Evolutionary conservation across 2,888 invertebrate genomes (phyloP), one percentile per base, ranked within the genome.

Genomic region (Isoperla grammatica): DNA sequence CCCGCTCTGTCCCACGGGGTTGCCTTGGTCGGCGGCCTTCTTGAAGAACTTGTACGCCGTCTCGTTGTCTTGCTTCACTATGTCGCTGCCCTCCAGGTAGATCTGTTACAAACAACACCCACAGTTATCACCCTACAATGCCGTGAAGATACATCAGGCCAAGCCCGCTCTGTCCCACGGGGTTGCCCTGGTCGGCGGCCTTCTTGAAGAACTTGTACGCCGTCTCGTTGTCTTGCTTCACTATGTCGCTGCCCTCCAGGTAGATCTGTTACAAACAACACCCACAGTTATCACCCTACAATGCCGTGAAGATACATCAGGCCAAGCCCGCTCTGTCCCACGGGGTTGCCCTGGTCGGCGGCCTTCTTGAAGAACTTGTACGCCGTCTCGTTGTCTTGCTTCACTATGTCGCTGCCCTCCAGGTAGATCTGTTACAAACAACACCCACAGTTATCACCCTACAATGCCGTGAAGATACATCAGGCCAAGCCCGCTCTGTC

Each of bases 71-170:
- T 95, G 89, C 67, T 90, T 88, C 5, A 97, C 90, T 56, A 89
- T 89, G 68, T 91, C 91, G 62, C 93, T 95, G 0, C 98, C 99
- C 75, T 99, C 98, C 54, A 98, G 78, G 74, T 95, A 97, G 73
- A 99, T 96, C 89, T 92, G 71, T 4, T 6, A 29, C 29, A 4
- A 29, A 8, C 5, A 8, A 29, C 29, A 29, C 29, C n/a, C n/a
- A n/a, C n/a, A n/a, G n/a, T n/a, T n/a, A n/a, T n/a, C n/a, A n/a
- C n/a, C n/a, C n/a, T n/a, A n/a, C n/a, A n/a, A n/a, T 83, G 0
- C 98, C 99, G 76, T 96, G 84, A 61, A 99, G 78, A 75, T 97
- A 95, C 95, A 99, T 97, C 63, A 96, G 78, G 6, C 99, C 99
- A 2, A 99, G 78, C 0, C 98, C 98, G 71, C 94, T 94, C 75